Evolutionary conservation across 2,888 invertebrate species (phyloP).

Genomic region (Chrysotoxum bicinctum): DNA sequence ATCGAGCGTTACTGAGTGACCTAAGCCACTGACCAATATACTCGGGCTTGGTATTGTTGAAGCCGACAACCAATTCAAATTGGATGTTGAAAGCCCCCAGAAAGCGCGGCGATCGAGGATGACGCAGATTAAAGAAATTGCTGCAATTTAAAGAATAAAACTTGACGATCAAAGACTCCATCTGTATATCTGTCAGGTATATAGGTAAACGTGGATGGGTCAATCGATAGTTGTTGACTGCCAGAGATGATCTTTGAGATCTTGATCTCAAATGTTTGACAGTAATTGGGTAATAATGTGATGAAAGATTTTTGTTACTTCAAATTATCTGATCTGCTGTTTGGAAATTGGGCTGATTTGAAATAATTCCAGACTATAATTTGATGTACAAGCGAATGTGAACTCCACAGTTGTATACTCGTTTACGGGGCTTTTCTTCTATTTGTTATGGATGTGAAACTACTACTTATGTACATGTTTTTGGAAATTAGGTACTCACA

Average conservation of each 20-base stretch:
- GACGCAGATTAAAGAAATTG: slow-evolving; percentile 71
- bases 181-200: not conserved
- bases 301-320: not conserved
- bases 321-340: slow-evolving; percentile 11
- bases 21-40: slow-evolving; percentile 44
- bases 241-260: slow-evolving; percentile 55
- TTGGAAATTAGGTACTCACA: too few species aligned
- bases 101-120: slow-evolving; percentile 38
- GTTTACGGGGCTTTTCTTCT: too few species aligned
- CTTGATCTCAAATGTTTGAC: slow-evolving; percentile 53
- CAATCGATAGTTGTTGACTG: slow-evolving; percentile 68
- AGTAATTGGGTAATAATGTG: slow-evolving; percentile 64
- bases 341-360: slow-evolving; percentile 29
- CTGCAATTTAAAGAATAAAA: slow-evolving; percentile 58
- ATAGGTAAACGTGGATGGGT: slow-evolving; percentile 34
- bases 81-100: slow-evolving; percentile 18
- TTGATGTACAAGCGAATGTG: not conserved
- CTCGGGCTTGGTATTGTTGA: not conserved
- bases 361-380: not conserved
- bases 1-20: slow-evolving; percentile 65
- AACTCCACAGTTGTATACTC: too few species aligned
- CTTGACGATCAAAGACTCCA: slow-evolving; percentile 1
- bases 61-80: slow-evolving; percentile 53
- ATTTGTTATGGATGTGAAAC: too few species aligned
- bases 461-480: too few species aligned